phyloP scores from a whole-genome alignment of 1,140 invertebrate species.

The Akabosia matsudoensis region DNA sequence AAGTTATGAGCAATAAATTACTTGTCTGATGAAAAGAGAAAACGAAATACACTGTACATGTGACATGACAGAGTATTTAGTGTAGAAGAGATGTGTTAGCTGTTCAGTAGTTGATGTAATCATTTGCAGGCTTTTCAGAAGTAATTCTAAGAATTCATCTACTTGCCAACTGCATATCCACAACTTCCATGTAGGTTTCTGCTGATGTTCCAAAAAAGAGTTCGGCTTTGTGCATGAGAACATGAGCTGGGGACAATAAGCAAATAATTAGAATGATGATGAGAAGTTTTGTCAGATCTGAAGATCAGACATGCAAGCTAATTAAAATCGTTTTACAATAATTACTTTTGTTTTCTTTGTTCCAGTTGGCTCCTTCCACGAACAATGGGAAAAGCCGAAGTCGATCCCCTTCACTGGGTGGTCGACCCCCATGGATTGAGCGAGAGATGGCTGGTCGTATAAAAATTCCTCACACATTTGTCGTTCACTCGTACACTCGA shows the following conservation, averaged over 20 bases:
- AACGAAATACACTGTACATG: too few relatives aligned
- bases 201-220: too few relatives aligned
- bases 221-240: background rate
- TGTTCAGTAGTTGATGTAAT: too few relatives aligned
- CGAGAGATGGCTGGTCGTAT: constrained; percentile 67
- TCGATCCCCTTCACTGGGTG: constrained; percentile 72
- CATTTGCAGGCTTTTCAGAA: too few relatives aligned
- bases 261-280: background rate
- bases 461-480: constrained; percentile 87
- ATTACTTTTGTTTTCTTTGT: constrained; percentile 27
- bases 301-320: background rate
- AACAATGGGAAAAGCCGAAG: constrained; percentile 52
- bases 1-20: too few relatives aligned
- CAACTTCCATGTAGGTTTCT: too few relatives aligned
- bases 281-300: background rate
- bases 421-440: constrained; percentile 68
- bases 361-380: constrained; percentile 44
- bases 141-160: too few relatives aligned
- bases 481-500: constrained; percentile 87
- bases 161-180: too few relatives aligned
- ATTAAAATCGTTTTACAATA: constrained; percentile 1
- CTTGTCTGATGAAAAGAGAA: too few relatives aligned
- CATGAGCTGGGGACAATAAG: background rate
- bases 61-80: too few relatives aligned
- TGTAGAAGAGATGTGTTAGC: too few relatives aligned